Conservation (phyloP, 2,888 invertebrate species). For the Rhagophthalmus giganteus region DNA sequence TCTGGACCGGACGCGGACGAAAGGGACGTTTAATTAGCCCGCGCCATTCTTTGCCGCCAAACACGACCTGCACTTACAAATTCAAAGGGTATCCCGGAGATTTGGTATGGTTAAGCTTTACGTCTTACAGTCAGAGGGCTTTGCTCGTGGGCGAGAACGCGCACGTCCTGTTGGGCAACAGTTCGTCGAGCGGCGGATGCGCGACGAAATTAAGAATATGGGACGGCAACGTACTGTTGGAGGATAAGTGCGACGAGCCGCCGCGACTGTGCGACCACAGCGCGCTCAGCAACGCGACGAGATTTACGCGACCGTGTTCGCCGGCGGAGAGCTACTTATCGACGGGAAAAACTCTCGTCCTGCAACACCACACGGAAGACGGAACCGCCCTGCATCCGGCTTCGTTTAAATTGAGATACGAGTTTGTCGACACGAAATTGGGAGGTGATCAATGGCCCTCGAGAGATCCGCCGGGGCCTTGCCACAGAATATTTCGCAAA, state of each 20-base stretch:
- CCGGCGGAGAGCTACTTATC: conserved; percentile 78
- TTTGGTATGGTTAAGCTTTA: conserved; percentile 85
- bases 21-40: conserved; percentile 77
- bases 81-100: conserved; percentile 79
- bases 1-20: conserved; percentile 64
- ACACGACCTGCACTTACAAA: conserved; percentile 84
- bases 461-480: conserved; percentile 51
- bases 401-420: conserved; percentile 73
- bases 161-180: conserved; percentile 46
- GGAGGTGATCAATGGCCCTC: conserved; percentile 66
- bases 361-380: conserved; percentile 64
- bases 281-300: conserved; percentile 70
- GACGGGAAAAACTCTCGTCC: conserved; percentile 55
- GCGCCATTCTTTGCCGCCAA: conserved; percentile 81
- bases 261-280: conserved; percentile 84
- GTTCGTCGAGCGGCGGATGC: conserved; percentile 58
- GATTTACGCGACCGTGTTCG: conserved; percentile 78
- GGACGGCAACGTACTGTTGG: conserved; percentile 70
- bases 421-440: conserved; percentile 80
- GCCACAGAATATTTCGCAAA: conserved; percentile 67
- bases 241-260: conserved; percentile 75
- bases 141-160: conserved; percentile 61
- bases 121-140: conserved; percentile 81
- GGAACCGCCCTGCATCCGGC: conserved; percentile 82
- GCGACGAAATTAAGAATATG: conserved; percentile 73